Conservation (phyloP, 2,888 invertebrate genomes). For the Heliconius ethilla region DNA sequence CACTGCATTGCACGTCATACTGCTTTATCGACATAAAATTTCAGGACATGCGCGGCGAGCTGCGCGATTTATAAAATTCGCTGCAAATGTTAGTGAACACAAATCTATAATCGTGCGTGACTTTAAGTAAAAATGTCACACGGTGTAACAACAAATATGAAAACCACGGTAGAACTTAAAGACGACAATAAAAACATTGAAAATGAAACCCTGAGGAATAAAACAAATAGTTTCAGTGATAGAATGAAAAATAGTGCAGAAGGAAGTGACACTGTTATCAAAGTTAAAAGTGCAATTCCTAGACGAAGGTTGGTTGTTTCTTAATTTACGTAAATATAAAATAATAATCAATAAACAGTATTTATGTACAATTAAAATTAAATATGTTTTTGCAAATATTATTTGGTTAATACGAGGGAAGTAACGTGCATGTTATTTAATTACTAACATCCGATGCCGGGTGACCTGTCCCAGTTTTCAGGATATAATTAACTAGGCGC, state of each 20-base stretch:
- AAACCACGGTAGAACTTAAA: conserved; percentile 58
- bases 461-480: conserved; percentile 60
- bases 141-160: conserved; percentile 55
- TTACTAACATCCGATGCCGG: conserved; percentile 33
- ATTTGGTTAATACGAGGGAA: not conserved
- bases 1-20: conserved; percentile 46
- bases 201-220: conserved; percentile 53
- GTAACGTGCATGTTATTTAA: conserved; percentile 33
- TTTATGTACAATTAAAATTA: not conserved
- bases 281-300: conserved; percentile 78
- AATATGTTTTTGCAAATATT: not conserved
- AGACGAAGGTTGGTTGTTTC: conserved; percentile 68
- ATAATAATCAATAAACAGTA: not conserved
- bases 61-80: conserved; percentile 81
- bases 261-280: conserved; percentile 61
- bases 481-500: conserved; percentile 63
- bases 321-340: conserved; percentile 44
- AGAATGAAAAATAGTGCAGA: conserved; percentile 59
- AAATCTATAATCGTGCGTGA: conserved; percentile 75
- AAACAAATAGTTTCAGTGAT: conserved; percentile 61
- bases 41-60: conserved; percentile 74
- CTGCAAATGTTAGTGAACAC: conserved; percentile 71
- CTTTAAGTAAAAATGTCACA: conserved; percentile 72
- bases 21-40: conserved; percentile 62
- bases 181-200: conserved; percentile 47